Evolutionary conservation across 2,113 vertebrate genomes (phyloP), one percentile per base, ranked within the genome.

Genomic region (Monopterus albus): DNA sequence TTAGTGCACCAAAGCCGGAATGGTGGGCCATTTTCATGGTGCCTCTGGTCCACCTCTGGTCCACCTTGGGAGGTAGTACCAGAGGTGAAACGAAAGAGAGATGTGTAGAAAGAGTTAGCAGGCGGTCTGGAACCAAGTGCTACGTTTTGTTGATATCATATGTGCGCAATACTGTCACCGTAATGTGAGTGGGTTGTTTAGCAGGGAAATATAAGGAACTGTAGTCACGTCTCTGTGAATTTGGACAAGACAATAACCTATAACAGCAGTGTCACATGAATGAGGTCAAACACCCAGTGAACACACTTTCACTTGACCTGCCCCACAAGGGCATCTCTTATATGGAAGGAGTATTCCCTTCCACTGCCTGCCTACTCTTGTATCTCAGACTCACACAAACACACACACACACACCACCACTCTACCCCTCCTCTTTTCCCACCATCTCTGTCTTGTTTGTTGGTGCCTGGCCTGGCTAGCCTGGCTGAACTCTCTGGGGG

Each of bases 391-490:
- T 10, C 50, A 26, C 2, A 23, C 35, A 61, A 59, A 50, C 62
- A 58, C 64, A 60, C 47, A 56, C 23, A 73, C 40, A 49, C 29
- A 50, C 55, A 72, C 57, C 39, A 2, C 17, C 21, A 8, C 26
- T 8, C 62, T 23, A 2, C 29, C 42, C 39, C 55, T 53, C 61
- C 47, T 64, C 57, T 65, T 15, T 25, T 49, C 63, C 53, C 67
- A 75, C 64, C 61, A 40, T 87, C 81, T 85, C 72, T 88, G 86
- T 88, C 83, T 88, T 87, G 86, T 89, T 89, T 87, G 81, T 89
- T 81, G 83, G 78, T 78, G 75, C 78, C 73, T 81, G 82, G 75
- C 86, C 84, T 61, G 53, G 70, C 56, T 66, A 69, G 60, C 78
- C 79, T 80, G 77, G 53, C 67, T 80, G 46, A 69, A 51, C 77